Evolutionary conservation across 2,797 vertebrate genomes (phyloP), one percentile per base, ranked within the genome.

Genomic region (Periophthalmus magnuspinnatus): DNA sequence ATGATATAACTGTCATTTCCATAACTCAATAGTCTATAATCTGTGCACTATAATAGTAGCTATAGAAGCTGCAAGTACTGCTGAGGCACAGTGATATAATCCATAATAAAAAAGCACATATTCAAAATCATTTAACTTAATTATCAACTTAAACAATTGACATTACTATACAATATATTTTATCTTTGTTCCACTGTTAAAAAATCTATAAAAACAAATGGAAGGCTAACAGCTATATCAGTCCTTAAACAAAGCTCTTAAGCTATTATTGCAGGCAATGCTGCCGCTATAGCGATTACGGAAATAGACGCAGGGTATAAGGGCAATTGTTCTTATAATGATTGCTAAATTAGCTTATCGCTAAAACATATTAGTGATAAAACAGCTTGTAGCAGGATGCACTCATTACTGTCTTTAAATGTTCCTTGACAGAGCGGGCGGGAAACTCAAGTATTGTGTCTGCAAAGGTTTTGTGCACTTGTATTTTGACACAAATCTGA

Each of bases 401-500:
- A 70, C 67, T 70, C 72, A 77, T 81, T 79, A 85, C 36, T 54
- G 74, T 41, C 63, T 79, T 69, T 68, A 72, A 74, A 71, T 76
- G 63, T 77, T 78, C 52, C 63, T 72, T 79, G 76, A 33, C n/a
- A 22, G 68, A 74, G 74, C 65, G 71, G 50, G 47, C 19, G 21
- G 74, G 70, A 76, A 64, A 68, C 67, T 64, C 73, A 78, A 69
- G 52, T 82, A 71, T 84, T 86, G 83, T 74, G 74, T 80, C 79
- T 79, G 38, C 74, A 71, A 57, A 54, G 59, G 63, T 59, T 68
- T 70, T 61, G 48, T 66, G 56, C 54, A 64, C 66, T 57, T 80
- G 69, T 86, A 80, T 88, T 81, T 90, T 89, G 89, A 90, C 91
- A 92, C 85, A 92, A 90, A 91, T 91, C 90, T 75, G 80, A 85